Percentiles rank a stretch among this genome's conserved stretches.
phyloP scores from a whole-genome alignment of 2,888 invertebrate genomes.

The Molanna angustata region DNA sequence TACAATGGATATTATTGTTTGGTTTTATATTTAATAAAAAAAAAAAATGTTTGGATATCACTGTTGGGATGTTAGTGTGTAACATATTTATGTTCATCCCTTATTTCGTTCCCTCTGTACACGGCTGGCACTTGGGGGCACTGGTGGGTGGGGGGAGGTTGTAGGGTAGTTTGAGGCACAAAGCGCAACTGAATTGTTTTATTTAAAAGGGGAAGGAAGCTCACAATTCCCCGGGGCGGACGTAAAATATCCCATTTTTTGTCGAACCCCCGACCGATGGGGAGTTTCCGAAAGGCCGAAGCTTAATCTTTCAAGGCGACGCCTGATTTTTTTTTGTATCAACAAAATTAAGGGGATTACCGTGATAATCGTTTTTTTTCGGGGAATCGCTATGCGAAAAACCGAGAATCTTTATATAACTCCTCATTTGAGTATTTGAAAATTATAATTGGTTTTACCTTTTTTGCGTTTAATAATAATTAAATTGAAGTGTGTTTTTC shows the following conservation, averaged over 20 bases:
- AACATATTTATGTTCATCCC: conserved; percentile 27
- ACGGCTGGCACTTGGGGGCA: conserved; percentile 10
- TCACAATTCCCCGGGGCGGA: conserved; percentile 23
- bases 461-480: too few species aligned
- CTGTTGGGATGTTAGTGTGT: conserved; percentile 21
- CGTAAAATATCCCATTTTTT: conserved; percentile 32
- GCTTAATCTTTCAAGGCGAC: conserved; percentile 19
- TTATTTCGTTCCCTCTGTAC: conserved; percentile 17
- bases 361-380: too few species aligned
- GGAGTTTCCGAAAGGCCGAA: conserved; percentile 10
- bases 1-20: too few species aligned
- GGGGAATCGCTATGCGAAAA: too few species aligned
- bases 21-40: too few species aligned
- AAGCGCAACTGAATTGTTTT: conserved; percentile 33
- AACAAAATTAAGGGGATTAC: too few species aligned
- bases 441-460: too few species aligned
- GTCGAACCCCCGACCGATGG: conserved; percentile 15
- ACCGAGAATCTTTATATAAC: too few species aligned
- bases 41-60: not conserved
- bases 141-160: conserved; percentile 2
- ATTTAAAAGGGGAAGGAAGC: conserved; percentile 30
- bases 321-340: conserved; percentile 17
- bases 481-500: too few species aligned
- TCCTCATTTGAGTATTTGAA: too few species aligned
- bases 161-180: conserved; percentile 22